Conservation (phyloP, 2,797 vertebrate species). For the Chiroxiphia lanceolata region DNA sequence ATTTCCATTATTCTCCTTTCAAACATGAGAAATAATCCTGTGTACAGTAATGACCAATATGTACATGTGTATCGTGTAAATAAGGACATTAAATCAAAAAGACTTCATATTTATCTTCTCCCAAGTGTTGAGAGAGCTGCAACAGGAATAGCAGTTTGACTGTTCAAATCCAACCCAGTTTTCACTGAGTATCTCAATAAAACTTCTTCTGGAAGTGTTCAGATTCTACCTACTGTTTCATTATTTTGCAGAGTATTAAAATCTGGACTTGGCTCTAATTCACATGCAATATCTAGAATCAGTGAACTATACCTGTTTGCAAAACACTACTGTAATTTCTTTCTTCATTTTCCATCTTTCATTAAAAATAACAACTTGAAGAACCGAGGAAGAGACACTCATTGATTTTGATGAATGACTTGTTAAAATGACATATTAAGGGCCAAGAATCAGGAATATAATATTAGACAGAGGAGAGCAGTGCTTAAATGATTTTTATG, state of each 20-base stretch:
- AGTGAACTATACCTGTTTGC: background rate
- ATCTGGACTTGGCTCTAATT: background rate
- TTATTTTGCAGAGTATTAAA: background rate
- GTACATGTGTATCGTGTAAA: accelerated
- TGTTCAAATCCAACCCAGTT: background rate
- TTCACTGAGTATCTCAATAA: background rate
- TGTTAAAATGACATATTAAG: background rate
- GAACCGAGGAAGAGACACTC: background rate
- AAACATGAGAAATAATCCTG: background rate
- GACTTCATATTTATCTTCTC: background rate
- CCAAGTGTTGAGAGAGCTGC: background rate
- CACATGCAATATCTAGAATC: background rate
- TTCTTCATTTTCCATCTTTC: background rate
- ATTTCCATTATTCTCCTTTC: background rate
- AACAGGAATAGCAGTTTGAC: background rate
- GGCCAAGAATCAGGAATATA: background rate
- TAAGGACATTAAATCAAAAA: background rate
- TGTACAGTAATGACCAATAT: background rate
- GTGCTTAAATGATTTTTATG: background rate
- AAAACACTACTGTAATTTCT: background rate
- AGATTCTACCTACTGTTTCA: background rate
- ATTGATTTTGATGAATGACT: background rate
- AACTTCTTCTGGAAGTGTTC: background rate
- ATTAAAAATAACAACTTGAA: background rate
- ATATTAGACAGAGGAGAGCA: background rate